Base-by-base conservation (phyloP, 2,888 invertebrate species). In the Drosophila borborema region DNA sequence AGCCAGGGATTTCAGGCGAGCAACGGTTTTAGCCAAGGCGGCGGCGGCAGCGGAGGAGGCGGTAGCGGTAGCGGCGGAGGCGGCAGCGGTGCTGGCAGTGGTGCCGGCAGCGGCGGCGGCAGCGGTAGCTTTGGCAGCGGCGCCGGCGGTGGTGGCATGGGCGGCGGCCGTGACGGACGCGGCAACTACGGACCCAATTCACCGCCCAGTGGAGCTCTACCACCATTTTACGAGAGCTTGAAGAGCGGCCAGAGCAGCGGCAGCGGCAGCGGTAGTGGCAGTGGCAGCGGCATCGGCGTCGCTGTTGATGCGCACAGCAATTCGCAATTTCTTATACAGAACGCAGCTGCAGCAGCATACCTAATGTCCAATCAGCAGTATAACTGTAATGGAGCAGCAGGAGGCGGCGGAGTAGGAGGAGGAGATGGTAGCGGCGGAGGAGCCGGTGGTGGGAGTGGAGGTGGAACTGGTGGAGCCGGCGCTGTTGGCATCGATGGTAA, bases 101-200 rank as follows among this genome's bases (percentile, higher is more conserved):
- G 51, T 3, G 53, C 66, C 14, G 36, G 81, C 6, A 84, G 90
- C 55, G 86, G 90, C 38, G 77, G 89, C 56, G 89, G 90, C 23
- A 88, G 90, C 43, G 95, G 95, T 68, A 97, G 81, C 82, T 92
- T 96, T 38, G 97, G 97, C 43, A 90, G 90, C 70, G 87, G 91
- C 48, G 86, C 86, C 43, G 95, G 95, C 69, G 97, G 81, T 82
- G 92, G 96, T 38, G 97, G 97, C 46, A 97, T 97, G 90, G 96
- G 96, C 73, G 95, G 95, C 70, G 97, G 97, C 3, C 95, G 97
- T 48, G 97, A 97, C 91, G 97, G 97, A 0, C 95, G 97, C 56
- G 96, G 97, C 71, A 97, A 97, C 92, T 97, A 97, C 91, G 97
- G 97, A 3, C 97, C 97, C 9, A 97, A 97, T 82, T 97, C 97